These are phyloP conservation scores for Sepioteuthis lessoniana DNA, from an alignment of 2,888 invertebrate genomes.

Conservation along the genomic window DNA sequence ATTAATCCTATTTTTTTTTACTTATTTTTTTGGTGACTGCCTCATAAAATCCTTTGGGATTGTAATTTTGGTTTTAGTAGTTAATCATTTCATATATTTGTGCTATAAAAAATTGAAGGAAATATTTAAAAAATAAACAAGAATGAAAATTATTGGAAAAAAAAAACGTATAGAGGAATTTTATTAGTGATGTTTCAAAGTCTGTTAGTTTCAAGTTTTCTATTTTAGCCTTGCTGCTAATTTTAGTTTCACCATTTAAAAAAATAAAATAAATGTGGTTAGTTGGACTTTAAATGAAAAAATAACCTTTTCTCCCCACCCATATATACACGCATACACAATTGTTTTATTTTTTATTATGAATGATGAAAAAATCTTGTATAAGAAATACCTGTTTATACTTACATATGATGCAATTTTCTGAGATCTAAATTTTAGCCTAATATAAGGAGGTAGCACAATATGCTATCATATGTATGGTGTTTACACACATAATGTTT, in stretches of 20 bases:
- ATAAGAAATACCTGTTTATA: too few species aligned
- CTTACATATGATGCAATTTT: too few species aligned
- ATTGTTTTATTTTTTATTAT: not conserved
- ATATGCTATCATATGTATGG: too few species aligned
- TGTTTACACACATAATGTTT: too few species aligned
- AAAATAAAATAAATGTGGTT: not conserved
- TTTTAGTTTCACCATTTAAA: not conserved
- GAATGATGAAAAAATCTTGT: not conserved
- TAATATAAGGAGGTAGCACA: too few species aligned
- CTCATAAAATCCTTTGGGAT: not conserved
- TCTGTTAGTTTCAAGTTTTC: not conserved
- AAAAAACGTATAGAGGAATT: not conserved
- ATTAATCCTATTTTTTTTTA: not conserved
- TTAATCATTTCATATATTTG: not conserved
- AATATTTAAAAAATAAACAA: not conserved
- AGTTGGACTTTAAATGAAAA: not conserved
- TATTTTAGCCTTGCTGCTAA: not conserved
- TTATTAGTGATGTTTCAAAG: not conserved
- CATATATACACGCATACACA: not conserved
- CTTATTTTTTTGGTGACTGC: not conserved
- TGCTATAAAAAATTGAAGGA: not conserved
- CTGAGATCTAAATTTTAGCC: too few species aligned
- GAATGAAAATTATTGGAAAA: not conserved
- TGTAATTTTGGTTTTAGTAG: not conserved
- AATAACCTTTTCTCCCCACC: not conserved